Evolutionary conservation across 2,888 invertebrate genomes (phyloP).

Genomic region (Eulithis testata): DNA sequence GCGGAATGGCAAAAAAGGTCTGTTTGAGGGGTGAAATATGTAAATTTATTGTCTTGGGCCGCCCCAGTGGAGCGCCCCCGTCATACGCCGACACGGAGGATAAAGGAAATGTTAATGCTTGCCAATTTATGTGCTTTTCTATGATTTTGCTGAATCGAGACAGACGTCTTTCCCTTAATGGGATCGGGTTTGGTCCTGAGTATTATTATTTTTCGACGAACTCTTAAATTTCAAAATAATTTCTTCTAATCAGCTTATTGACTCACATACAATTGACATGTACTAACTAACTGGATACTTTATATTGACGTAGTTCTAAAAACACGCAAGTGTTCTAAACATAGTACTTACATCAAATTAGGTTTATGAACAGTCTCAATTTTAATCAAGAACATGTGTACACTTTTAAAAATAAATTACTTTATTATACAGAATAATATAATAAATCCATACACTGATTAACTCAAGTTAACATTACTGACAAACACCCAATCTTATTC

Average conservation of each 20-base stretch:
- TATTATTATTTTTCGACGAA: constrained; percentile 12
- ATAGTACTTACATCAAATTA: too few species aligned
- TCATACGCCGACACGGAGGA: constrained; percentile 84
- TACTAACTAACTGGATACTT: too few species aligned
- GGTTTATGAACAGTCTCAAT: neutral
- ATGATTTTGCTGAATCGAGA: constrained; percentile 83
- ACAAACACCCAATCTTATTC: constrained; percentile 69
- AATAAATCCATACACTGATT: constrained; percentile 64
- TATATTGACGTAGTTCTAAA: too few species aligned
- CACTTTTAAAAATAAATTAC: constrained; percentile 39
- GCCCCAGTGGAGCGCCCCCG: constrained; percentile 75
- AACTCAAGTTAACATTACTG: constrained; percentile 63
- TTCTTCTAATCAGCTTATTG: too few species aligned
- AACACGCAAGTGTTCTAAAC: too few species aligned
- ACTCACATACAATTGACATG: too few species aligned
- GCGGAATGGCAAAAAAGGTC: constrained; percentile 85
- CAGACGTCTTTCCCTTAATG: constrained; percentile 75
- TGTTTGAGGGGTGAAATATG: constrained; percentile 85
- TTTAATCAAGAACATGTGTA: constrained; percentile 31
- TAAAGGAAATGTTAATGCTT: constrained; percentile 84
- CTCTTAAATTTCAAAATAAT: neutral
- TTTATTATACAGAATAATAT: constrained; percentile 45
- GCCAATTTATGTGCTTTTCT: constrained; percentile 85
- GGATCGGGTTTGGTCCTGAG: constrained; percentile 48
- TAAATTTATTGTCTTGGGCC: constrained; percentile 85